Conservation (phyloP, 2,797 vertebrate species). For the Typhlichthys eigenmanni region DNA sequence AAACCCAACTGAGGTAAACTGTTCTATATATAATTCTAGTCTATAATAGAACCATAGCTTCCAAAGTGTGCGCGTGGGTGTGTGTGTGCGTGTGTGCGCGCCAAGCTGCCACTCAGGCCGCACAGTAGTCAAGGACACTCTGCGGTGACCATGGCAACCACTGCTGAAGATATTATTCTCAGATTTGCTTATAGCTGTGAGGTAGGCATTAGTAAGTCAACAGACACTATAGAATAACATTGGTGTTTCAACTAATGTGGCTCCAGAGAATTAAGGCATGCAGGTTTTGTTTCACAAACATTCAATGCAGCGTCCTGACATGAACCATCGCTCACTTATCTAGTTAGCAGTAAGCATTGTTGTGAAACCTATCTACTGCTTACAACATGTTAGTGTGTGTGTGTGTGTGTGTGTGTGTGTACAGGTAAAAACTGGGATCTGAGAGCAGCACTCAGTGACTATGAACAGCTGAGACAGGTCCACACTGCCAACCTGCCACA, state of each 20-base stretch:
- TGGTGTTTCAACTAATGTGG: too few relatives aligned
- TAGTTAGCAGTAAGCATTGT: too few relatives aligned
- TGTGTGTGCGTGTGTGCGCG: background rate
- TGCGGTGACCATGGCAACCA: slow-evolving; percentile 10
- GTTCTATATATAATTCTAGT: background rate
- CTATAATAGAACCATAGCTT: background rate
- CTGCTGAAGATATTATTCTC: slow-evolving; percentile 1
- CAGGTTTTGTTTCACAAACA: too few relatives aligned
- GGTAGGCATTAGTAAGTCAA: too few relatives aligned
- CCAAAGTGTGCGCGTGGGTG: background rate
- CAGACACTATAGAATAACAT: too few relatives aligned
- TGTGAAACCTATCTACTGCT: too few relatives aligned
- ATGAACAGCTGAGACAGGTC: slow-evolving; percentile 91
- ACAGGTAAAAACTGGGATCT: slow-evolving; percentile 86
- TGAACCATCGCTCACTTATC: too few relatives aligned
- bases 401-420: slow-evolving; percentile 3
- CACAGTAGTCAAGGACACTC: slow-evolving; percentile 9
- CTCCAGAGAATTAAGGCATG: too few relatives aligned
- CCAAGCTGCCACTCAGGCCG: slow-evolving; percentile 3
- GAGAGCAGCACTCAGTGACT: slow-evolving; percentile 86
- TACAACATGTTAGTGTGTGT: background rate
- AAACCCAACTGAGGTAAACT: background rate
- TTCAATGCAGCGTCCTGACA: too few relatives aligned
- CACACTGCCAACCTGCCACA: slow-evolving; percentile 95
- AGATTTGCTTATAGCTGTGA: too few relatives aligned